Conservation (phyloP, 2,797 vertebrate species). For the Rallus crepitans region DNA sequence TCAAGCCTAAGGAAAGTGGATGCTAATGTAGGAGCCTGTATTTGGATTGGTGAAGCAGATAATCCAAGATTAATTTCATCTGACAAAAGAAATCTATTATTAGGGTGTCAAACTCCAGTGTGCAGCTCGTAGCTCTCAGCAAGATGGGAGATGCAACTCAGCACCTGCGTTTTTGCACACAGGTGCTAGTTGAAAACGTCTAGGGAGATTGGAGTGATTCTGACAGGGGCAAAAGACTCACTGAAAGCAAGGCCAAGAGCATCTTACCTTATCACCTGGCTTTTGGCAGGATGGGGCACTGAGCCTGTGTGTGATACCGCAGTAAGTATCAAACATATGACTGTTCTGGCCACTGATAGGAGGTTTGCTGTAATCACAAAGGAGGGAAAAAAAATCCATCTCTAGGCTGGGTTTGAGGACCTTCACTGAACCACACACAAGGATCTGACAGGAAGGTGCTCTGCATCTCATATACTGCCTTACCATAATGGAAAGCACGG, state of each 20-base stretch:
- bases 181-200: background rate
- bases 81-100: slow-evolving; percentile 73
- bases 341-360: background rate
- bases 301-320: background rate
- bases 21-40: slow-evolving; percentile 58
- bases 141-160: slow-evolving; percentile 10
- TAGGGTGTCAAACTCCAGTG: slow-evolving; percentile 40
- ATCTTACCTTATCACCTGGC: background rate
- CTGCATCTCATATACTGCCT: background rate
- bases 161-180: background rate
- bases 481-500: accelerated
- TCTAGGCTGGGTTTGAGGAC: background rate
- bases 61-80: slow-evolving; percentile 77
- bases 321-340: background rate
- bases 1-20: slow-evolving; percentile 66
- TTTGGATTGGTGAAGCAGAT: slow-evolving; percentile 76
- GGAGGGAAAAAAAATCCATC: background rate
- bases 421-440: background rate
- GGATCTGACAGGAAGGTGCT: background rate
- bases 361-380: background rate
- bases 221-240: background rate
- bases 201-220: background rate
- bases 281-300: background rate
- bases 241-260: background rate
- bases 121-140: slow-evolving; percentile 35